Evolutionary conservation across 2,888 invertebrate genomes (phyloP).

Genomic region (Pomacea canaliculata): DNA sequence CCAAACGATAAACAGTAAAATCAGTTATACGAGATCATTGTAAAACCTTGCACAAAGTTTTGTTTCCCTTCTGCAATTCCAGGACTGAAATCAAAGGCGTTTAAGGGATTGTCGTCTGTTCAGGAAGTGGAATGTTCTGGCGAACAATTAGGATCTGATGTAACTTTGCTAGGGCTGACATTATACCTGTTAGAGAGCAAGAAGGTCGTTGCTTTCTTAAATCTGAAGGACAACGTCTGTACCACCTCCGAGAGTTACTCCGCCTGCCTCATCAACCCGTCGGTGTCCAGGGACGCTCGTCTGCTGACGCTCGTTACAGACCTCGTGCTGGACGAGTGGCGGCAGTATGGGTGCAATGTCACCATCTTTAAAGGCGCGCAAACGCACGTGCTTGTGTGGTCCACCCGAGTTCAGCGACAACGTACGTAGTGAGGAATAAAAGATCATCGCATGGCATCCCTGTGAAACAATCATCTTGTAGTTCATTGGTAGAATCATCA

Average conservation of each 20-base stretch:
- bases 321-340: background rate
- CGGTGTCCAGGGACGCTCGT: background rate
- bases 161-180: slow-evolving; percentile 1
- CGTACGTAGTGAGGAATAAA: background rate
- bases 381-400: background rate
- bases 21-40: too few relatives aligned
- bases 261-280: background rate
- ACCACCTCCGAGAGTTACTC: slow-evolving; percentile 4
- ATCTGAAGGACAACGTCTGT: slow-evolving; percentile 1
- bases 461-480: too few relatives aligned
- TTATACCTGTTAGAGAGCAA: background rate
- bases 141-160: background rate
- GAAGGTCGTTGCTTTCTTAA: background rate
- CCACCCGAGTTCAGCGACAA: background rate
- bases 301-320: slow-evolving; percentile 3
- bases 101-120: background rate
- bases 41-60: too few relatives aligned
- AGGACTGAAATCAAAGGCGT: background rate
- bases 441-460: background rate
- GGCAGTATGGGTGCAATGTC: background rate
- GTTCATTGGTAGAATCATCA: too few relatives aligned
- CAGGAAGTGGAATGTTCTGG: slow-evolving; percentile 1
- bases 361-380: background rate
- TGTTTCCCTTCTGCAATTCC: background rate
- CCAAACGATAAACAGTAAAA: too few relatives aligned